These are phyloP conservation scores for Herminia tarsipennalis DNA, from an alignment of 2,888 invertebrate genomes.

Conservation along the genomic window DNA sequence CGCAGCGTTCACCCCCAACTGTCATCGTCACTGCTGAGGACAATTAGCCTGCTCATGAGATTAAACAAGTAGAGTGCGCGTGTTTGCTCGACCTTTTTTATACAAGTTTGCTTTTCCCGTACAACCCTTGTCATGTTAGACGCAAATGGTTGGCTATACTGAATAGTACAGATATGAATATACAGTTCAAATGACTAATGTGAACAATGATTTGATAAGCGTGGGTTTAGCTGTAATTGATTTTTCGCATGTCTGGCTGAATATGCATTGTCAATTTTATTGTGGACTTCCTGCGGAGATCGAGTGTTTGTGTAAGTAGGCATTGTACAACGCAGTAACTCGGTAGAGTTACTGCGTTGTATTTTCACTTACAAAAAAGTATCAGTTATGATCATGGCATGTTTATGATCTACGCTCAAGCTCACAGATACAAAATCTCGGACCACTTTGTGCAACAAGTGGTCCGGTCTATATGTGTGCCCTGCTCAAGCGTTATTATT, in stretches of 20 bases:
- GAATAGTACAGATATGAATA: conserved; percentile 61
- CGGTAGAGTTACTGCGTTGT: no score
- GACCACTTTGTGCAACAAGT: no score
- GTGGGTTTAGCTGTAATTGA: conserved; percentile 18
- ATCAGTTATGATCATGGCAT: no score
- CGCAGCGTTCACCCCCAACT: conserved; percentile 50
- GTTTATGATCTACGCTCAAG: no score
- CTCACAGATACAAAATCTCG: no score
- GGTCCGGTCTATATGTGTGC: no score
- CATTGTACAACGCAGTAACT: no score
- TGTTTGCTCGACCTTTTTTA: conserved; percentile 67
- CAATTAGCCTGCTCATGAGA: conserved; percentile 84
- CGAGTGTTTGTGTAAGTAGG: background rate
- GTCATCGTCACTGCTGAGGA: conserved; percentile 81
- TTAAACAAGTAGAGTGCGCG: conserved; percentile 73
- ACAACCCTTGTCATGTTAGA: conserved; percentile 51
- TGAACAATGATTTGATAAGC: conserved; percentile 28
- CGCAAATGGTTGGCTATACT: conserved; percentile 49
- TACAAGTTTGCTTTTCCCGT: conserved; percentile 49
- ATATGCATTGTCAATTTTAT: no score
- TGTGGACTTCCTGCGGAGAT: background rate
- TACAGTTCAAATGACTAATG: conserved; percentile 50
- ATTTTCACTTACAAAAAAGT: no score
- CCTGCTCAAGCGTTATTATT: no score
- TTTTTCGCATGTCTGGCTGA: conserved; percentile 8